Percentiles rank a stretch among this genome's conserved stretches.
Conservation (phyloP, 2,113 vertebrate species). For the Meles meles region DNA sequence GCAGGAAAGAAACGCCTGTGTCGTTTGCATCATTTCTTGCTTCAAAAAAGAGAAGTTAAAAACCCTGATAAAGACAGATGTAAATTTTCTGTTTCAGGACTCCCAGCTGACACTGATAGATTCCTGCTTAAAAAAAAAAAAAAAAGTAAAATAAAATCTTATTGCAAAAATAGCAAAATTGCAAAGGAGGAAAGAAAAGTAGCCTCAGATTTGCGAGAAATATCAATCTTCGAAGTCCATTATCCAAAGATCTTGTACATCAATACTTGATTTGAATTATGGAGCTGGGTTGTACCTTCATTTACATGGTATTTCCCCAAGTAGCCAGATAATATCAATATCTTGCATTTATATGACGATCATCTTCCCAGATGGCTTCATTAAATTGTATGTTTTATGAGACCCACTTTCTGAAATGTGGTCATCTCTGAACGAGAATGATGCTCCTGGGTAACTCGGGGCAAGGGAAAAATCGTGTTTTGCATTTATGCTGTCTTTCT, state of each 20-base stretch:
- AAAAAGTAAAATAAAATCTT: conserved; percentile 42
- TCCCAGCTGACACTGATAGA: conserved; percentile 26
- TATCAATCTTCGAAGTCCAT: conserved; percentile 51
- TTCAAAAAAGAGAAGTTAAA: conserved; percentile 51
- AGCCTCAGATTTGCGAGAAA: conserved; percentile 30
- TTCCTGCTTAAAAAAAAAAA: neutral
- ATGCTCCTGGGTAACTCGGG: conserved; percentile 31
- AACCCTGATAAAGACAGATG: neutral
- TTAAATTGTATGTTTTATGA: conserved; percentile 75
- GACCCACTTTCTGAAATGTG: conserved; percentile 66
- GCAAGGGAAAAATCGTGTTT: conserved; percentile 57
- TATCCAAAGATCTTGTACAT: conserved; percentile 64
- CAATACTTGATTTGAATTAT: conserved; percentile 72
- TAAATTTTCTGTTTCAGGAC: conserved; percentile 46
- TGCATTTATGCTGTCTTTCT: conserved; percentile 63
- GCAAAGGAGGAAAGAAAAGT: conserved; percentile 38
- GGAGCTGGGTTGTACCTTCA: conserved; percentile 59
- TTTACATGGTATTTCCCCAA: conserved; percentile 71
- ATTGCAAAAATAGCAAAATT: conserved; percentile 33
- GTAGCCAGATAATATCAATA: conserved; percentile 74
- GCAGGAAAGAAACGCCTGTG: conserved; percentile 14
- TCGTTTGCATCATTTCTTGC: conserved; percentile 35
- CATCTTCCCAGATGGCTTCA: conserved; percentile 76
- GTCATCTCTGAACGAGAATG: conserved; percentile 68
- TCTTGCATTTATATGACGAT: conserved; percentile 53